These are phyloP conservation scores for Pelochelys cantorii DNA, from an alignment of 2,797 vertebrate genomes.

Conservation along the genomic window DNA sequence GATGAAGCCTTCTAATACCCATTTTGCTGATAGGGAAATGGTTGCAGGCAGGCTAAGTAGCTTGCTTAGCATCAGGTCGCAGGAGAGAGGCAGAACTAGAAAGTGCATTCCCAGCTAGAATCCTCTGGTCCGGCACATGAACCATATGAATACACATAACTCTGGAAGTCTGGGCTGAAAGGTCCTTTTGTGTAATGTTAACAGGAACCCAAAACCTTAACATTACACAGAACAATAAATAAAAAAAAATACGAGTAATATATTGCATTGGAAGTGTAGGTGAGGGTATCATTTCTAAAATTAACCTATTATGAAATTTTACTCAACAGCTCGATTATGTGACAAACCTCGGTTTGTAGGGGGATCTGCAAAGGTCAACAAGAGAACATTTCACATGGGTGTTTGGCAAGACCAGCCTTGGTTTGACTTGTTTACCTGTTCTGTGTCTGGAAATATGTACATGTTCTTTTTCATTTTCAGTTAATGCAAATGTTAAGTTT, in stretches of 20 bases:
- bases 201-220: background rate
- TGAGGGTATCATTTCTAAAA: background rate
- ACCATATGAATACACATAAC: background rate
- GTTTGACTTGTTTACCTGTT: accelerated
- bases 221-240: background rate
- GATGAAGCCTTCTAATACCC: background rate
- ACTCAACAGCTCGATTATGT: accelerated
- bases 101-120: background rate
- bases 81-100: background rate
- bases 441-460: background rate
- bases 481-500: background rate
- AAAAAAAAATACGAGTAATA: background rate
- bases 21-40: background rate
- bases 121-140: background rate
- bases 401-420: accelerated
- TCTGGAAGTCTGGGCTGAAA: background rate
- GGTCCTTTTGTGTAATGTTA: background rate
- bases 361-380: background rate
- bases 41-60: background rate
- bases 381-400: background rate
- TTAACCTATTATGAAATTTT: accelerated
- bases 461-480: background rate
- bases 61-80: background rate
- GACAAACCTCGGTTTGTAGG: accelerated
- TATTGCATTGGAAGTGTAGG: background rate